Evolutionary conservation across 2,888 invertebrate genomes (phyloP).

Genomic region (Heterodera filipjevi): DNA sequence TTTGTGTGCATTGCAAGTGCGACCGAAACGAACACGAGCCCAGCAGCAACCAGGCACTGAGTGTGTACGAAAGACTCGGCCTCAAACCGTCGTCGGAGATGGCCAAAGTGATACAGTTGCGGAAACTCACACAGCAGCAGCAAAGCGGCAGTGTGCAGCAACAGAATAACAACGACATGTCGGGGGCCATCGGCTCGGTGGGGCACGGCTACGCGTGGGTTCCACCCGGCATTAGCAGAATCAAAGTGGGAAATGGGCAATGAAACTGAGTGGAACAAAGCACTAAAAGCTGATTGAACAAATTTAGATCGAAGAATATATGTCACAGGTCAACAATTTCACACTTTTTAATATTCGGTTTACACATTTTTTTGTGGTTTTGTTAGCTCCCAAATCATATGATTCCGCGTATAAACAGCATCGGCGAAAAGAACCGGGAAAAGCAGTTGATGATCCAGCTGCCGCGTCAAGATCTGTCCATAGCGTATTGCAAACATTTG

Average conservation of each 20-base stretch:
- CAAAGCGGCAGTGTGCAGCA: not conserved
- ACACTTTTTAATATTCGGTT: not conserved
- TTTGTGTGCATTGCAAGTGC: conserved; percentile 63
- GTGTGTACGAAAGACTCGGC: conserved; percentile 62
- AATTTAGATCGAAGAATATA: conserved; percentile 85
- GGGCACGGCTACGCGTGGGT: conserved; percentile 75
- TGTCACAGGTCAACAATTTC: conserved; percentile 71
- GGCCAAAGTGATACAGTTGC: conserved; percentile 37
- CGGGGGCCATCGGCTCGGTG: conserved; percentile 49
- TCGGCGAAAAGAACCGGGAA: conserved; percentile 78
- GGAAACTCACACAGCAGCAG: conserved; percentile 50
- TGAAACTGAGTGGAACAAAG: not conserved
- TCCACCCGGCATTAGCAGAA: conserved; percentile 73
- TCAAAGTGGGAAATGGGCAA: conserved; percentile 67
- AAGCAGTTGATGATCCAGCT: conserved; percentile 73
- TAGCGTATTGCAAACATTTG: conserved; percentile 85
- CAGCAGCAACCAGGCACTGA: conserved; percentile 57
- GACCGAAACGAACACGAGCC: conserved; percentile 61
- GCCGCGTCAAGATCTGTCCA: conserved; percentile 85
- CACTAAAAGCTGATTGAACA: not conserved
- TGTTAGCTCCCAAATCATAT: conserved; percentile 77
- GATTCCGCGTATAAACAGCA: conserved; percentile 77
- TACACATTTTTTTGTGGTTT: not conserved
- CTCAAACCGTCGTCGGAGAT: conserved; percentile 50
- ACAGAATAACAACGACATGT: conserved; percentile 25